Conservation (phyloP, 2,888 invertebrate species). For the Phorcus lineatus region DNA sequence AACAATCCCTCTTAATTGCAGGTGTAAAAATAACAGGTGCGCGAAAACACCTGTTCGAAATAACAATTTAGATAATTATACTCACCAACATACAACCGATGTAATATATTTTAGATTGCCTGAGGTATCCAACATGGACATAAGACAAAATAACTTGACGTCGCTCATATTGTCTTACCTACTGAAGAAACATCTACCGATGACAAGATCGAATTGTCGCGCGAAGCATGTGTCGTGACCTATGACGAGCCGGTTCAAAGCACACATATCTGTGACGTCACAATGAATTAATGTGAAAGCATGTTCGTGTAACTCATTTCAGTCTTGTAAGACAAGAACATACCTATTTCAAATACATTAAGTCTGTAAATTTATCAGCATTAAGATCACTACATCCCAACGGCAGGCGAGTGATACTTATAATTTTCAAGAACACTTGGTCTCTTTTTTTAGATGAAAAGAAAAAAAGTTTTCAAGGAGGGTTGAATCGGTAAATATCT, state of each 20-base stretch:
- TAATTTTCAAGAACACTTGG: no score
- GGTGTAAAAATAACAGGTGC: background rate
- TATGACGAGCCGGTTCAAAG: constrained; percentile 34
- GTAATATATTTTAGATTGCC: background rate
- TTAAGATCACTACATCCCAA: no score
- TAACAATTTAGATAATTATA: background rate
- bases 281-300: background rate
- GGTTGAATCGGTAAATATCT: no score
- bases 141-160: background rate
- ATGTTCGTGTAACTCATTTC: background rate
- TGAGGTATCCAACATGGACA: background rate
- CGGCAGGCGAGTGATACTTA: no score
- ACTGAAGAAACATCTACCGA: background rate
- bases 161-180: background rate
- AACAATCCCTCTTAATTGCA: no score
- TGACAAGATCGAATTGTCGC: constrained; percentile 15
- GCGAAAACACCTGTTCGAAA: background rate
- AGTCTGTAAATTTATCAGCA: no score
- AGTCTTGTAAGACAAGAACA: background rate
- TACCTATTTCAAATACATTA: no score
- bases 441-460: no score
- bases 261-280: constrained; percentile 27
- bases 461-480: no score
- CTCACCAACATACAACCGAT: background rate
- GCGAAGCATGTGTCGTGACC: constrained; percentile 44